These are phyloP conservation scores for Myotis pilosus DNA, from an alignment of 2,797 vertebrate species.

Conservation along the genomic window DNA sequence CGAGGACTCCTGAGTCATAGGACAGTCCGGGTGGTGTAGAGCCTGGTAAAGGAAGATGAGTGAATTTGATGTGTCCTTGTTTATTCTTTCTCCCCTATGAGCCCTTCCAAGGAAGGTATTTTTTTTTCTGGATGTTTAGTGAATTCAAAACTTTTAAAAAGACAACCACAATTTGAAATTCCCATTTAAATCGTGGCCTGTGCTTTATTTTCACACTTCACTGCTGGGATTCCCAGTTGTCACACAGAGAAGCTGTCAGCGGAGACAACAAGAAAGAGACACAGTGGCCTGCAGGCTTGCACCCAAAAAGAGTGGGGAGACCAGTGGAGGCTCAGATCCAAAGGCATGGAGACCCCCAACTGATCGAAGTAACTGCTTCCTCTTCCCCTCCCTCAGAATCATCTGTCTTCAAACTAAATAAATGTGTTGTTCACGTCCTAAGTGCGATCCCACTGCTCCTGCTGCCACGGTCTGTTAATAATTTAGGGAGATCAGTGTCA, in stretches of 20 bases:
- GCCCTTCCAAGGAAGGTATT: neutral
- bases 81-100: neutral
- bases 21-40: neutral
- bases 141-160: neutral
- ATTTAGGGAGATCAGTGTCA: neutral
- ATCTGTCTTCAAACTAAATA: neutral
- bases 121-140: neutral
- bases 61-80: neutral
- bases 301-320: neutral
- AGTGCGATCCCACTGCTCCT: neutral
- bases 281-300: neutral
- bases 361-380: neutral
- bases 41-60: neutral
- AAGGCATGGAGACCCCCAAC: neutral
- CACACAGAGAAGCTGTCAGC: constrained; percentile 47
- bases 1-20: neutral
- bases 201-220: constrained; percentile 56
- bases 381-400: neutral
- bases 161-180: constrained; percentile 39
- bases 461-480: constrained; percentile 16
- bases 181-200: neutral
- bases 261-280: constrained; percentile 13
- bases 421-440: neutral
- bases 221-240: constrained; percentile 27
- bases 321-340: neutral